phyloP scores from a whole-genome alignment of 1,140 invertebrate genomes.

The Pseudachorutes palmiensis region DNA sequence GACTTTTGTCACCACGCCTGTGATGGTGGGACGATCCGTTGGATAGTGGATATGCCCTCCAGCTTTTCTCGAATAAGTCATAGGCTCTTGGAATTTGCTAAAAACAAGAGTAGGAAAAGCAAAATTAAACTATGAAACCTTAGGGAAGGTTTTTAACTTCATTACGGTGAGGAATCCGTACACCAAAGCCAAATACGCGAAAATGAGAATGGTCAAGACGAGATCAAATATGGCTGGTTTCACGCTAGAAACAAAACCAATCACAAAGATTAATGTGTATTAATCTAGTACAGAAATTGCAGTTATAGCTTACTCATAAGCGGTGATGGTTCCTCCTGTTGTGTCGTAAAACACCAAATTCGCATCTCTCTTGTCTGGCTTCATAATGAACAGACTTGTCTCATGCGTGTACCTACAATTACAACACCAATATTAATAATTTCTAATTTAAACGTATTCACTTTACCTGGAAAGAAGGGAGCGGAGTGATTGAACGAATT shows the following conservation, averaged over 20 bases:
- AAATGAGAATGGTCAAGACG: conserved; percentile 76
- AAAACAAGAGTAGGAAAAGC: neutral
- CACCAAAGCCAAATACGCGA: conserved; percentile 67
- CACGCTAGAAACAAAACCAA: conserved; percentile 54
- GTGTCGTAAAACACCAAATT: conserved; percentile 87
- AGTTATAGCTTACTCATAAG: conserved; percentile 82
- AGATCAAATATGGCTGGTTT: conserved; percentile 97
- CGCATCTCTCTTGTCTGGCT: conserved; percentile 75
- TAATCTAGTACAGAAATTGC: neutral
- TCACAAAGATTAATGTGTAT: neutral
- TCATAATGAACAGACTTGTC: conserved; percentile 58
- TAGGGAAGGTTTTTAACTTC: neutral
- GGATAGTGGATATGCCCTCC: neutral
- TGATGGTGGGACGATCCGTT: neutral
- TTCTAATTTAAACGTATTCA: neutral
- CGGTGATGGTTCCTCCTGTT: conserved; percentile 65
- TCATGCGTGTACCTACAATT: conserved; percentile 62
- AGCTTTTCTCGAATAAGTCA: neutral
- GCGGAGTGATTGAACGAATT: conserved; percentile 56
- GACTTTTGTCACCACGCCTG: neutral
- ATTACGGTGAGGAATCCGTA: conserved; percentile 69
- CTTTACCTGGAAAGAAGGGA: conserved; percentile 45
- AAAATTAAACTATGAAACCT: conserved; percentile 2
- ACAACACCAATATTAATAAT: conserved; percentile 2
- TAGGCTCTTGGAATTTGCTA: conserved; percentile 14